Base-by-base conservation (phyloP, 2,797 vertebrate genomes). In the Channallabes apus region DNA sequence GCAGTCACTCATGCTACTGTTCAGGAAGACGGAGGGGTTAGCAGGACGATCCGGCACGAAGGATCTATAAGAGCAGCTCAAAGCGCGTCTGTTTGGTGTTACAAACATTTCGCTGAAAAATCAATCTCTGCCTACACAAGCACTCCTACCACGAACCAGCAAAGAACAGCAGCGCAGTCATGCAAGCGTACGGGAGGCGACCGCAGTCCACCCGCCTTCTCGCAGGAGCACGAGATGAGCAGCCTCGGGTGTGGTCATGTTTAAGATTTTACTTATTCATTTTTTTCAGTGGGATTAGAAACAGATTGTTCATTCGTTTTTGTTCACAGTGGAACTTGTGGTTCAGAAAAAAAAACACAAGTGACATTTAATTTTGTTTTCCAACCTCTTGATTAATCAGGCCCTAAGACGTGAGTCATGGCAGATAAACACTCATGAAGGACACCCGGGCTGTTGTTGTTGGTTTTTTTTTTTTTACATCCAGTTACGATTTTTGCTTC, bases 121-220 rank as follows among this genome's bases (percentile, higher is more conserved):
- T 68, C 46, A 35, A 68, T 56, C 80, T 69, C 80, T 6, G 18
- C 80, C 80, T n/a, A n/a, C 64, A 82, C 80, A 15, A 69, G 68
- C 80, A 82, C 64, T 27, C 64, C 80, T 5, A 56, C 80, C 20
- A 24, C 41, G 6, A 29, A 9, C 46, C 64, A 69, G 80, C 46
- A 32, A 12, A 0, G 62, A 54, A 54, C 22, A 68, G 54, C 64
- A 17, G 17, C 6, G 38, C 46, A 80, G 9, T 15, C 4, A 2
- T 18, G 20, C 29, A 65, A 46, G 22, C 79, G 17, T 22, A 35
- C 14, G 64, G 46, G 41, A 82, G 12, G 9, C 7, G 62, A 51
- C 62, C 7, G 9, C 79, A 9, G 7, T 51, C 62, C 79, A 51
- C n/a, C 62, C 61, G 54, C 62, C 15, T 54, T 54, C 17, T 18